phyloP scores from a whole-genome alignment of 2,797 vertebrate species.

The Thamnophis elegans region DNA sequence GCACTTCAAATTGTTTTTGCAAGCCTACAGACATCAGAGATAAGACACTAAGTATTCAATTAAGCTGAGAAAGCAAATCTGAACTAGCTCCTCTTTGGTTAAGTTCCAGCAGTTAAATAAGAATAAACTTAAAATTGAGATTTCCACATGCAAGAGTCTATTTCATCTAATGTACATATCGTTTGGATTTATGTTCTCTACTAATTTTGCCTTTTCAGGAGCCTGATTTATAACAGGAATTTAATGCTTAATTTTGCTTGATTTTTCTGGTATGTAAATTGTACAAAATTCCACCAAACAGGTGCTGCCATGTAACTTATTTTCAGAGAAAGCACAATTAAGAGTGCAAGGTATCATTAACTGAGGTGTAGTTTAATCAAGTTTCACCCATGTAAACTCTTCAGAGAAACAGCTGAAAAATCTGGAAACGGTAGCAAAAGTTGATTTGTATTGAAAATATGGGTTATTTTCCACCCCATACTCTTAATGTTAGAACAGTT shows the following conservation, averaged over 20 bases:
- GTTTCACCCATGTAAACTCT: conserved; percentile 7
- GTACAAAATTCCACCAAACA: conserved; percentile 27
- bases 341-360: conserved; percentile 23
- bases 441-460: not conserved
- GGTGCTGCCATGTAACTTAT: conserved; percentile 13
- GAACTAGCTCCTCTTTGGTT: not conserved
- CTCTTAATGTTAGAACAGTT: not conserved
- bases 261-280: conserved; percentile 34
- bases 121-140: not conserved
- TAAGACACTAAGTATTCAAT: not conserved
- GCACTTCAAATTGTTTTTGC: not conserved
- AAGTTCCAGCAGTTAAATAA: not conserved
- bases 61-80: not conserved
- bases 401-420: conserved; percentile 7
- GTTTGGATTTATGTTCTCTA: not conserved
- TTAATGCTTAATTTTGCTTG: conserved; percentile 17
- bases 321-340: conserved; percentile 22
- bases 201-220: not conserved
- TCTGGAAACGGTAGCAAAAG: not conserved
- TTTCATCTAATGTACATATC: not conserved
- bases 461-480: not conserved
- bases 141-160: not conserved
- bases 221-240: not conserved
- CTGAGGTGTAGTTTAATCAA: conserved; percentile 16
- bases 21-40: not conserved